Base-by-base conservation (phyloP, 2,888 invertebrate species). In the Geotrupes spiniger region DNA sequence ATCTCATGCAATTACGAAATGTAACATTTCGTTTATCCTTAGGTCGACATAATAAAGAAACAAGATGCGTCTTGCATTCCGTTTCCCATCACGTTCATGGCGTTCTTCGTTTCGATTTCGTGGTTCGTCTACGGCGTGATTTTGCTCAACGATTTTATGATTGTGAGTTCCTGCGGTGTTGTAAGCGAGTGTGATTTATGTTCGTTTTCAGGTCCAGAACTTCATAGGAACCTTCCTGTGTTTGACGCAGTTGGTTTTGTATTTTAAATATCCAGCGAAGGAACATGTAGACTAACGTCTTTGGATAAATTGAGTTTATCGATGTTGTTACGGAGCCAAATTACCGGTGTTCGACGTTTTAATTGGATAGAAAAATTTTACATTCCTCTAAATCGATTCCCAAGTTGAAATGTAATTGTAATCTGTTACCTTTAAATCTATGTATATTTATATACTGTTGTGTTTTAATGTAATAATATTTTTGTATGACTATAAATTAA, bases 31-130 rank as follows among this genome's bases (percentile, higher is more conserved):
- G 29, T 38, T 43, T 55, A 56, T 46, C 76, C 77, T 42, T 76
- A 92, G 92, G 78, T 78, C 58, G 79, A 86, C 47, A 87, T 96
- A 44, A 82, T 96, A 25, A 77, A 76, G 63, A 87, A 86, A 10
- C 84, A 89, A 74, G 91, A 88, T 70, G 90, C 94, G 0, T 90
- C 87, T 52, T 83, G 85, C 27, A 77, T 97, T 72, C 94, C 95
- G 3, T 90, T 95, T 69, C 90, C 92, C 5, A 78, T 96, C 49
- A 92, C 93, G 63, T 73, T 90, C 26, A 85, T 89, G 58, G 92
- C 89, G 54, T 81, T 90, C 21, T 63, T 91, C 4, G 91, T 94
- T 9, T 81, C 87, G 15, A 77, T 81, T 54, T 79, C 85, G 66
- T 93, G 92, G 93, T 75, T 88, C 42, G 63, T 88, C 0, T 93